Base-by-base conservation (phyloP, 2,113 vertebrate genomes). In the Dendropsophus ebraccatus region DNA sequence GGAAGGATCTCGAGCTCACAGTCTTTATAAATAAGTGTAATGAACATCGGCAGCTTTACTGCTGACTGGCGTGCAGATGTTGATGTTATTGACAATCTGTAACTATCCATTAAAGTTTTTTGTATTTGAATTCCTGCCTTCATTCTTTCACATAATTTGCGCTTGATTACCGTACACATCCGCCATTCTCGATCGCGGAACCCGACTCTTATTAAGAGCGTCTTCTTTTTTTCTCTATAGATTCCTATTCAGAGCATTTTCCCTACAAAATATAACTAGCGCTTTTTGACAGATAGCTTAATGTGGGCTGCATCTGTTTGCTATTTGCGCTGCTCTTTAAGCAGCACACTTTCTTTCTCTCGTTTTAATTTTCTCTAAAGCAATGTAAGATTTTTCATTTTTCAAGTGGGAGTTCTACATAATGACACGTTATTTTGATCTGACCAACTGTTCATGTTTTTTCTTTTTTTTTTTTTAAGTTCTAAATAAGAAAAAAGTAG, bases 391-490 rank as follows among this genome's bases (percentile, higher is more conserved):
- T 70, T 56, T 80, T 81, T 73, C 54, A 65, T 84, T 81, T 60
- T 60, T 80, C 35, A 81, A 86, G 84, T 86, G 75, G 84, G 84
- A 73, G 84, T 86, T 81, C 60, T 79, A 72, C 84, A 81, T 86
- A 73, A 86, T 86, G 76, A 81, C 65, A 86, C 67, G 9, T 74
- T 86, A 81, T 86, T 86, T 86, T 86, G 77, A 86, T 81, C 50
- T 86, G 84, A 81, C 84, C 84, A 86, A 86, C 65, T 86, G 84
- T 81, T 80, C 84, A 19, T 86, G 84, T 86, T 86, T 86, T 85
- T 41, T 41, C 8, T 41, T 41, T 41, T 8, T 41, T 41, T 41
- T 41, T 41, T 41, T 41, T 8, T 41, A 41, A 41, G 41, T 41
- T 41, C 41, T 41, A 81, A n/a, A n/a, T n/a, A n/a, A n/a, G n/a